Percentiles rank a stretch among this genome's conserved stretches.
Evolutionary conservation across 2,797 vertebrate genomes (phyloP).

Genomic region (Poecilia wingei): DNA sequence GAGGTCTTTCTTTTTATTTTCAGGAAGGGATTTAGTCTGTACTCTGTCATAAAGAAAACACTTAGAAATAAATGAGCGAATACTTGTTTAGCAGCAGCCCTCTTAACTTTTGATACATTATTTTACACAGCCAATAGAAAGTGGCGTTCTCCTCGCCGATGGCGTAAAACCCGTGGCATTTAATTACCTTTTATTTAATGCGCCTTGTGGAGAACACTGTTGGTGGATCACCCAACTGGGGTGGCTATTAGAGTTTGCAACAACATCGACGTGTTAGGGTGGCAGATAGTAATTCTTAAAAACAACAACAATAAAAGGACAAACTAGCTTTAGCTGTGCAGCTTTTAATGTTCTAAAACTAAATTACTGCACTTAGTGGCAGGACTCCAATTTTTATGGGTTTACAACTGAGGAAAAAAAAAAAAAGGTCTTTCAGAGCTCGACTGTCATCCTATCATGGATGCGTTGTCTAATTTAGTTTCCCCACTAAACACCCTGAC

Average conservation of each 20-base stretch:
- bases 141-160: neutral
- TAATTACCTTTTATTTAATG: neutral
- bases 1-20: neutral
- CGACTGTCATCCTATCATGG: conserved; percentile 30
- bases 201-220: neutral
- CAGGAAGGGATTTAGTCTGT: neutral
- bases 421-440: conserved; percentile 22
- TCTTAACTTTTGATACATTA: neutral
- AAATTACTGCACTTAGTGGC: conserved; percentile 48
- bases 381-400: conserved; percentile 27
- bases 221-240: neutral
- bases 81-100: conserved; percentile 10
- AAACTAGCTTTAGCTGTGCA: conserved; percentile 12
- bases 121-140: neutral
- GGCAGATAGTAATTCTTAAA: conserved; percentile 13
- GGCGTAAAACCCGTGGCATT: neutral
- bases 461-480: conserved; percentile 58
- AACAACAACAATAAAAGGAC: conserved; percentile 18
- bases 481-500: conserved; percentile 46
- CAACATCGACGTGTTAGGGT: neutral
- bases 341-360: conserved; percentile 40
- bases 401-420: conserved; percentile 7
- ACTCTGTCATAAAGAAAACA: neutral
- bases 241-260: neutral
- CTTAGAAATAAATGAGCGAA: conserved; percentile 13